A percentile compares a stretch with the other conserved stretches of the same genome.
phyloP scores from a whole-genome alignment of 1,140 invertebrate species.

The Semibalanus balanoides region DNA sequence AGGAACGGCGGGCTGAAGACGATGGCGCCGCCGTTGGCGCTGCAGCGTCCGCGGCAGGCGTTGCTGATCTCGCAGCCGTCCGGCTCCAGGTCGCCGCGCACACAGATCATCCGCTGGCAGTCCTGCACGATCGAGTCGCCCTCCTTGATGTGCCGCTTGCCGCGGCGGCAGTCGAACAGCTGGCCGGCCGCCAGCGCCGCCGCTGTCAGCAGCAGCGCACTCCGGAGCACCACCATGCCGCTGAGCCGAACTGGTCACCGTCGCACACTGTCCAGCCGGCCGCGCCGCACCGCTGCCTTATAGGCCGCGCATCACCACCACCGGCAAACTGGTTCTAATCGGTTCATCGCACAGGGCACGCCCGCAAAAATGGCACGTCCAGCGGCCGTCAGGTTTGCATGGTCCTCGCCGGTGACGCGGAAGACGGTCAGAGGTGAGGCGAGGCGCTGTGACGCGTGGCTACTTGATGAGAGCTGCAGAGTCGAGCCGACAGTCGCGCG shows the following conservation, averaged over 20 bases:
- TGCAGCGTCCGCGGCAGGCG: neutral
- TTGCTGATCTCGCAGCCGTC: neutral
- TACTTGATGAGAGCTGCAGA: too few relatives aligned
- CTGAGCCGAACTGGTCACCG: neutral
- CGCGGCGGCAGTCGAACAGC: neutral
- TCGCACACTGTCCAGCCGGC: neutral
- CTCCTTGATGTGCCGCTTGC: neutral
- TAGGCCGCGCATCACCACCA: neutral
- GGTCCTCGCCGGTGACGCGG: too few relatives aligned
- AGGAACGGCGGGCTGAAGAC: slow-evolving; percentile 5
- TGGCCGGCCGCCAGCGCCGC: neutral
- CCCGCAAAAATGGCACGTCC: too few relatives aligned
- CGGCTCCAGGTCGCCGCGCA: slow-evolving; percentile 6
- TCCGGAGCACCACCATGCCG: too few relatives aligned
- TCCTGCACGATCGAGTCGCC: slow-evolving; percentile 1
- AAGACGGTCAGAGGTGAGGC: too few relatives aligned
- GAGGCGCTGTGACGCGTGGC: too few relatives aligned
- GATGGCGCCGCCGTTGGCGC: neutral
- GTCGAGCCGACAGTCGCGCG: too few relatives aligned
- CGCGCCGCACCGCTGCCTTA: neutral
- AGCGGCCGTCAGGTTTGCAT: too few relatives aligned
- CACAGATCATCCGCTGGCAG: slow-evolving; percentile 9
- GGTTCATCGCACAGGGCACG: too few relatives aligned
- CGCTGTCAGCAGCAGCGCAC: neutral
- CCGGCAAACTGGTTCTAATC: too few relatives aligned